Evolutionary conservation across 2,888 invertebrate genomes (phyloP), one percentile per base, ranked within the genome.

Genomic region (Agonopterix heracliana): DNA sequence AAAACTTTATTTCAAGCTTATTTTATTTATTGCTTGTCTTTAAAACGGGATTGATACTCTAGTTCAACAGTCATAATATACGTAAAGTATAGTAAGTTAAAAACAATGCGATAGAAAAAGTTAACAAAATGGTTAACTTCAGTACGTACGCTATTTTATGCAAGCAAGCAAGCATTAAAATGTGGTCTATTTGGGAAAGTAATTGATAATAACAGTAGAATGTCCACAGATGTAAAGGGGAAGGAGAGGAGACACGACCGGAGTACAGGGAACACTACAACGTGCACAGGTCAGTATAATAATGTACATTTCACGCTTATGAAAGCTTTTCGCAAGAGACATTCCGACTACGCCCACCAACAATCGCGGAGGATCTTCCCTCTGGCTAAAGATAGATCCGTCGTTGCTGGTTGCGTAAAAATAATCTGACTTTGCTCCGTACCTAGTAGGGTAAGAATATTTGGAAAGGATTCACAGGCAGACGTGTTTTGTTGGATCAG

Each of bases 261-360:
- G 80, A 79, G 1, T 83, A 71, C 54, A 61, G 79, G 5, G 80
- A 78, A 0, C 74, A 74, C 11, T 81, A 72, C 53, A 71, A 67
- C 9, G 34, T 67, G 3, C 80, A 77, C 65, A 79, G 82, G 81
- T 79, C 5, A 34, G 48, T n/a, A 36, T 5, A 0, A 10, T 2
- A 12, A 9, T 13, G 13, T 42, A 7, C 8, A 13, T 9, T 7
- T 26, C 8, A 17, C 26, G 4, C n/a, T 34, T 26, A 26, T 34
- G 8, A 5, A 44, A 44, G 9, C 10, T 3, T 41, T 9, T 41
- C 13, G 12, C 11, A 11, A 41, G 3, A 11, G 12, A 41, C n/a
- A 5, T 41, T 4, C 41, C 41, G 4, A n/a, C n/a, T n/a, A n/a
- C 3, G 10, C 4, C 13, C 10, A 13, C 11, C n/a, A 10, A 10